These are phyloP conservation scores for Latrodectus elegans DNA, from an alignment of 2,888 invertebrate genomes.

Conservation along the genomic window DNA sequence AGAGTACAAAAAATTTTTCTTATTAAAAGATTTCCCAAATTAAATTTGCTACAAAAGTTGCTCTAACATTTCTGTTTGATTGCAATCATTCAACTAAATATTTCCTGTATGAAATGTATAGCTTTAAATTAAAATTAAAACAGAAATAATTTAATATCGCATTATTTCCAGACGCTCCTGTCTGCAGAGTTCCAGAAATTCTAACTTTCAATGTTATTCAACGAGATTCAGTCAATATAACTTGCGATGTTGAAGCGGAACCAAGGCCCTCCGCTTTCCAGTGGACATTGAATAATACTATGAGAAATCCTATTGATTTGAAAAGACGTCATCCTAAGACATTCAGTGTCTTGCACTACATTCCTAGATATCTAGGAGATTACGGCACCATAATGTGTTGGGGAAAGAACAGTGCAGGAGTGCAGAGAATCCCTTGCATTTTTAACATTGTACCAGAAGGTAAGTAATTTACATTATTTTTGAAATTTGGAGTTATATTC, in stretches of 20 bases:
- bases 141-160: no score
- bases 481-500: not conserved
- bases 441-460: conserved; percentile 57
- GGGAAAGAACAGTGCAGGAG: conserved; percentile 62
- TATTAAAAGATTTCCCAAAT: no score
- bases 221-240: conserved; percentile 53
- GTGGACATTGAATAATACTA: conserved; percentile 61
- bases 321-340: conserved; percentile 37
- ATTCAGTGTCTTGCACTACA: conserved; percentile 39
- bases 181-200: conserved; percentile 33
- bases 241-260: conserved; percentile 56
- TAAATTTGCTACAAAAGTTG: no score
- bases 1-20: no score
- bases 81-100: no score
- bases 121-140: no score
- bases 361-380: conserved; percentile 53
- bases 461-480: not conserved
- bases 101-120: no score
- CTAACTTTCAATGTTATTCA: conserved; percentile 43
- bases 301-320: conserved; percentile 41
- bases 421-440: conserved; percentile 56
- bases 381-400: conserved; percentile 63
- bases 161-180: conserved; percentile 46
- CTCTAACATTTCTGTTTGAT: no score
- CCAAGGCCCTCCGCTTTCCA: conserved; percentile 53